Conservation (phyloP, 1,140 invertebrate genomes). For the Steinernema feltiae region DNA sequence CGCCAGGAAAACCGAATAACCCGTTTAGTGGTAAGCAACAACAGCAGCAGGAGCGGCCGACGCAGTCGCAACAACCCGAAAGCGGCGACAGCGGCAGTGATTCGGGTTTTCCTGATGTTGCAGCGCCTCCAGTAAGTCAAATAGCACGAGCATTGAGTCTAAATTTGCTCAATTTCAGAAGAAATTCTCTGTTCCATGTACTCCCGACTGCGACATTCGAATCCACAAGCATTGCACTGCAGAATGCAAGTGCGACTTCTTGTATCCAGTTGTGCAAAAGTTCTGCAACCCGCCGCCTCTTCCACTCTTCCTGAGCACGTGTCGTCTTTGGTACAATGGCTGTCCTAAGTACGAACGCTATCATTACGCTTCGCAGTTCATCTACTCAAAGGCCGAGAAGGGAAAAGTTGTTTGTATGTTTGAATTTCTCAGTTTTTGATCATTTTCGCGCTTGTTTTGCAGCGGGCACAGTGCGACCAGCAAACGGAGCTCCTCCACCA, state of each 20-base stretch:
- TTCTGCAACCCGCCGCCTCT: conserved; percentile 47
- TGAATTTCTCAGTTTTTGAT: neutral
- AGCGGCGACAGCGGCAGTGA: neutral
- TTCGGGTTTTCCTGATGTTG: conserved; percentile 15
- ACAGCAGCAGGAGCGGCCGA: neutral
- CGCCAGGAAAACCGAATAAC: conserved; percentile 22
- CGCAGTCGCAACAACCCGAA: neutral
- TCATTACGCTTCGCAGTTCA: conserved; percentile 44
- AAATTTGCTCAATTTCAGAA: conserved; percentile 24
- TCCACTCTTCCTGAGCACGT: conserved; percentile 44
- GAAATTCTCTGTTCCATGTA: conserved; percentile 27
- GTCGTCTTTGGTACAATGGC: conserved; percentile 44
- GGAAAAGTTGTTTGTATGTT: conserved; percentile 43
- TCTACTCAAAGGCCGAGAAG: conserved; percentile 48
- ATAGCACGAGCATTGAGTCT: neutral
- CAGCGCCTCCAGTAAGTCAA: conserved; percentile 7
- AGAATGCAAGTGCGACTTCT: conserved; percentile 45
- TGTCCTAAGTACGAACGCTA: conserved; percentile 45
- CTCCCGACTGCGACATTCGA: conserved; percentile 31
- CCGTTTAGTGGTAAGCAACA: too few species aligned
- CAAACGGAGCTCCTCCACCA: conserved; percentile 11
- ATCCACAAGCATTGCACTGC: conserved; percentile 34
- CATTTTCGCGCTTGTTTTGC: neutral
- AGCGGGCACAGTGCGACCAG: conserved; percentile 21
- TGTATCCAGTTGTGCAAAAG: conserved; percentile 42